Evolutionary conservation across 1,140 invertebrate species (phyloP), one percentile per base, ranked within the genome.

Genomic region (Portunus trituberculatus): DNA sequence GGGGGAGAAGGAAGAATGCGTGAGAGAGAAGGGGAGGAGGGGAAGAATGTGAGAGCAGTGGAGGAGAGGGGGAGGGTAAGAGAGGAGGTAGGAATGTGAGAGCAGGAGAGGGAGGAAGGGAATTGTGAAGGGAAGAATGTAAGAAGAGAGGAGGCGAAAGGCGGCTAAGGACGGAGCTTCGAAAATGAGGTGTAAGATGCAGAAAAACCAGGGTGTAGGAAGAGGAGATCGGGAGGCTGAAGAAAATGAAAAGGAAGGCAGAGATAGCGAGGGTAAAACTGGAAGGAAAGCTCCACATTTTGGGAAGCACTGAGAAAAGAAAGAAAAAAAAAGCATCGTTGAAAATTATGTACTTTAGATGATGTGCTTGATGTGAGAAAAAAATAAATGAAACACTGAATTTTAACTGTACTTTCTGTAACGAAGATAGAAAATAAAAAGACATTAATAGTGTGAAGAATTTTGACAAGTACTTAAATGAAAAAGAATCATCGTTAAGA

Each of bases 71-170:
- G 16, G 10, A n/a, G n/a, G n/a, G 25, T 7, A 20, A n/a, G 16
- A 76, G n/a, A 20, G 67, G 25, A n/a, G 67, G 12, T 14, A 20
- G 52, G 52, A 59, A 59, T 12, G 16, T 14, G 52, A 59, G 12
- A 59, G 52, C 12, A 20, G 25, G 20, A n/a, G 67, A 76, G 67
- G 25, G 67, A 76, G 67, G 67, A 76, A 76, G 67, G 67, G 67
- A 76, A 76, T 76, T 76, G 67, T 76, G 67, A 76, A 76, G 67
- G 20, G 67, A 76, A n/a, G 67, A 76, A 76, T 76, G 67, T 76
- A 76, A 76, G 67, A n/a, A 25, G 67, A 76, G 67, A n/a, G 25
- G 67, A 76, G 67, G 67, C 20, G 20, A 25, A 76, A 76, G 67
- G 67, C 67, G 6, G n/a, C 20, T n/a, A n/a, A n/a, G 67, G 67